These are phyloP conservation scores for Hypomecis atomaria DNA, from an alignment of 2,888 invertebrate genomes.

Conservation along the genomic window DNA sequence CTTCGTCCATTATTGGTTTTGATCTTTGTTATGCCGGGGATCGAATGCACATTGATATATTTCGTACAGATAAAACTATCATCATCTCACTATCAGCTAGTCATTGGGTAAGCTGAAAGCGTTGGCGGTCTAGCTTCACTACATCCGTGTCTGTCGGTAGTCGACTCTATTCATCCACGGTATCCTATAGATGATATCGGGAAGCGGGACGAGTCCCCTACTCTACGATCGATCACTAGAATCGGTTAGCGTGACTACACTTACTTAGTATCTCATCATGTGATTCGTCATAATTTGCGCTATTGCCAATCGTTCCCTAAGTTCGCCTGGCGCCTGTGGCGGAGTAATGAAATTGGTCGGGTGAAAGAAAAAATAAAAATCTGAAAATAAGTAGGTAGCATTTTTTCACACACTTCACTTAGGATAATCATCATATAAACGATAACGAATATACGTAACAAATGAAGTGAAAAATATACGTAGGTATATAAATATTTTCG, in stretches of 20 bases:
- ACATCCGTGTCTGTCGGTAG: constrained; percentile 55
- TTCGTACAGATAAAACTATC: constrained; percentile 45
- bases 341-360: constrained; percentile 77
- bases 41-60: constrained; percentile 51
- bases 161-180: constrained; percentile 66
- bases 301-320: constrained; percentile 75
- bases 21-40: constrained; percentile 49
- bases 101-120: constrained; percentile 73
- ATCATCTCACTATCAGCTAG: constrained; percentile 13
- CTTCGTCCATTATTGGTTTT: constrained; percentile 44
- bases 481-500: constrained; percentile 71
- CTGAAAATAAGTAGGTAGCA: constrained; percentile 83
- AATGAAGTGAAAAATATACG: constrained; percentile 68
- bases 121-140: constrained; percentile 72
- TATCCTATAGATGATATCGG: constrained; percentile 65
- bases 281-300: constrained; percentile 69
- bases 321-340: constrained; percentile 67
- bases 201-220: constrained; percentile 71
- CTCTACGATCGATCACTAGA: constrained; percentile 78
- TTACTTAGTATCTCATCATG: constrained; percentile 65
- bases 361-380: constrained; percentile 83
- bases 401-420: constrained; percentile 83
- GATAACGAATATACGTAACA: constrained; percentile 75
- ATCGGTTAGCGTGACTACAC: constrained; percentile 67
- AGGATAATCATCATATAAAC: constrained; percentile 73